phyloP scores from a whole-genome alignment of 2,888 invertebrate genomes.

The Atethmia centrago region DNA sequence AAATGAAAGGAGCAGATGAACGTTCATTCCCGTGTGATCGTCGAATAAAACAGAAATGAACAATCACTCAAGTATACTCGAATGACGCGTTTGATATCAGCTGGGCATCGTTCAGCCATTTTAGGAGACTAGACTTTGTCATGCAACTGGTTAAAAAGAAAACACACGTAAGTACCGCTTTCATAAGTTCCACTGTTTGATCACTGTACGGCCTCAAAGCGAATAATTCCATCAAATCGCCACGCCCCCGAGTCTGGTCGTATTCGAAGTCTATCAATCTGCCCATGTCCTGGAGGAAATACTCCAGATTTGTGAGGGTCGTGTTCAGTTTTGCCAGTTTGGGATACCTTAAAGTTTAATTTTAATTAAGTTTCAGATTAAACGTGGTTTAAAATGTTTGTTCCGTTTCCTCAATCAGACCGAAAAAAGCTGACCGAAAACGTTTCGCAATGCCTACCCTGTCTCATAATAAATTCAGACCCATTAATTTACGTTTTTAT shows the following conservation, averaged over 20 bases:
- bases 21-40: no score
- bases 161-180: constrained; percentile 7
- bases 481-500: background rate
- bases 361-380: background rate
- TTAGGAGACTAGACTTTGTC: background rate
- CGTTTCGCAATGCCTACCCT: background rate
- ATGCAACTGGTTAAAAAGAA: background rate
- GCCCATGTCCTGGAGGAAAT: constrained; percentile 69
- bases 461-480: background rate
- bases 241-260: constrained; percentile 49
- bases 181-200: constrained; percentile 34
- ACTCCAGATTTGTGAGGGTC: constrained; percentile 67
- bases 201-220: constrained; percentile 14
- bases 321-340: constrained; percentile 54
- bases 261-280: constrained; percentile 77
- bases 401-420: no score
- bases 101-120: no score
- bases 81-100: no score
- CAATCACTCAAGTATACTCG: no score
- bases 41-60: no score
- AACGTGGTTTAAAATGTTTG: background rate
- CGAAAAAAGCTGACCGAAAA: background rate
- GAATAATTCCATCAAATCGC: constrained; percentile 34
- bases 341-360: constrained; percentile 36
- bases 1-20: no score